These are phyloP conservation scores for Apamea epomidion DNA, from an alignment of 2,888 invertebrate genomes.

Conservation along the genomic window DNA sequence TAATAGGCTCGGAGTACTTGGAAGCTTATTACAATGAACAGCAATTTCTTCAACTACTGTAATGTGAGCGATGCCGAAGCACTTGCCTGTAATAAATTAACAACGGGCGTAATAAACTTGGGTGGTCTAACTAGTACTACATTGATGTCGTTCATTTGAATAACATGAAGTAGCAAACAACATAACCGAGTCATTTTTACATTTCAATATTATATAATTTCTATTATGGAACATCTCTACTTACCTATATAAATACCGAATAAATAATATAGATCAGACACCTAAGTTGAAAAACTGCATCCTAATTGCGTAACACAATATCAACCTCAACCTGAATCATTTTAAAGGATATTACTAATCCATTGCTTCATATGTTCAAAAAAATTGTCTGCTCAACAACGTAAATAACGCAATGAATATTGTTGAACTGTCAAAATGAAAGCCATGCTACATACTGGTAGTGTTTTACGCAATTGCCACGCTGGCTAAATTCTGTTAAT, in stretches of 20 bases:
- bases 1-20: conserved; percentile 33
- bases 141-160: conserved; percentile 20
- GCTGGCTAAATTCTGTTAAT: background rate
- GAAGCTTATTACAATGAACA: conserved; percentile 56
- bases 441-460: too few relatives aligned
- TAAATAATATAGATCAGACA: background rate
- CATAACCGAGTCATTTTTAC: background rate
- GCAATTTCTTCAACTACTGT: conserved; percentile 62
- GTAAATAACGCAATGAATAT: too few relatives aligned
- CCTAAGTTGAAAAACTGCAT: background rate
- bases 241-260: background rate
- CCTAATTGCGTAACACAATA: too few relatives aligned
- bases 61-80: conserved; percentile 49
- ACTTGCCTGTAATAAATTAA: conserved; percentile 50
- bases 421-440: too few relatives aligned
- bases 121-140: conserved; percentile 52
- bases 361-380: too few relatives aligned
- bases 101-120: conserved; percentile 49
- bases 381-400: too few relatives aligned
- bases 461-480: too few relatives aligned
- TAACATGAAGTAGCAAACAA: conserved; percentile 8
- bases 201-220: background rate
- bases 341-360: too few relatives aligned
- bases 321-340: too few relatives aligned
- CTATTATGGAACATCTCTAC: background rate